These are phyloP conservation scores for Cottus gobio DNA, from an alignment of 2,113 vertebrate genomes.

Conservation along the genomic window DNA sequence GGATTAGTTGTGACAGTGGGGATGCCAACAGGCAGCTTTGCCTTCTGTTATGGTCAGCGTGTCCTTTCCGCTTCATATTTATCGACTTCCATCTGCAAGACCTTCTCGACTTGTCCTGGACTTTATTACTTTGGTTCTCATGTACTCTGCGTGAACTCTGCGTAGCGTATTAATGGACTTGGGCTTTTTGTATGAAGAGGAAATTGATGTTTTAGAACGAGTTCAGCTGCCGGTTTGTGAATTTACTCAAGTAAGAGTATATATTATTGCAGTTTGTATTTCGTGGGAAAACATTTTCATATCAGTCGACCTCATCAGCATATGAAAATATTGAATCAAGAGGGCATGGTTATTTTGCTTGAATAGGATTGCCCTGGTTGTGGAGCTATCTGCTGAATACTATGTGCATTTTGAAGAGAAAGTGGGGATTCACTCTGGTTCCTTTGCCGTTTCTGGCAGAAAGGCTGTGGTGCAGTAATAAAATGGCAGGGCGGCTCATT, in stretches of 20 bases:
- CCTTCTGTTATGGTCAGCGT: background rate
- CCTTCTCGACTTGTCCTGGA: constrained; percentile 33
- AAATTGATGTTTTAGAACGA: constrained; percentile 64
- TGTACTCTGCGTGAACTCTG: too few species aligned
- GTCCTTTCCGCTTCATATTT: background rate
- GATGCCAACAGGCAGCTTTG: background rate
- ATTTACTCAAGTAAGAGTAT: constrained; percentile 17
- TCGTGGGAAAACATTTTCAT: background rate
- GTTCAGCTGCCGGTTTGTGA: constrained; percentile 21
- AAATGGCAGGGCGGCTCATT: constrained; percentile 41
- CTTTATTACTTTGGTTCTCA: constrained; percentile 32
- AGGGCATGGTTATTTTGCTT: background rate
- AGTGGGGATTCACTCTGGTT: constrained; percentile 31
- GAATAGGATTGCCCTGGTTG: background rate
- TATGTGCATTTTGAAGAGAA: constrained; percentile 47
- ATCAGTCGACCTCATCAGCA: background rate
- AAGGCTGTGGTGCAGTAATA: constrained; percentile 31
- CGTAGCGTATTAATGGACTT: constrained; percentile 36
- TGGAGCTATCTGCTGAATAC: constrained; percentile 6
- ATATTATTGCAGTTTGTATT: constrained; percentile 11
- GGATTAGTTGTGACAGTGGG: background rate
- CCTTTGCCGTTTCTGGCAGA: constrained; percentile 49
- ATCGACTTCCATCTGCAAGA: constrained; percentile 39
- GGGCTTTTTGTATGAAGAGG: constrained; percentile 50
- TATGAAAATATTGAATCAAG: constrained; percentile 11